Base-by-base conservation (phyloP, 2,888 invertebrate species). In the Ypsolopha sequella region DNA sequence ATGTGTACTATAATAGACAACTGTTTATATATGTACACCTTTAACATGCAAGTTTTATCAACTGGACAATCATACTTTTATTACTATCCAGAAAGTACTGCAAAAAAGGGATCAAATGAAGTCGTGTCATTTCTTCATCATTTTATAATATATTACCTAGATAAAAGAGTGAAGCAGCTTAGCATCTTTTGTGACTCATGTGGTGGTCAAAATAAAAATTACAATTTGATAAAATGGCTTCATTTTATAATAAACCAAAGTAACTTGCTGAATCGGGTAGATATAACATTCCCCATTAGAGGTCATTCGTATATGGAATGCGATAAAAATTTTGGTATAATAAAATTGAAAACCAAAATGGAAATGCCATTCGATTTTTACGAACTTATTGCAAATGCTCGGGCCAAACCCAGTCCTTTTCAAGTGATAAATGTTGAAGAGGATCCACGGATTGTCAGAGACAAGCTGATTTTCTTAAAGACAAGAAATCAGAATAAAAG, bases 1-100 rank as follows among this genome's bases (percentile, higher is more conserved):
- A 48, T 48, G 49, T 48, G 11, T 36, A 38, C 10, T 48, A 48
- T 38, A 48, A 48, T 36, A 8, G 49, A 38, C 49, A 48, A 14
- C 36, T 48, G 24, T 36, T 38, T 13, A 48, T 48, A 14, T 48
- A 48, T 48, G 39, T 48, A 48, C 14, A 36, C 36, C 8, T 48
- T 48, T 7, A 48, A 48, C 13, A 14, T 48, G 4, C 49, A 48
- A 2, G 10, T 9, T n/a, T 24, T 48, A 38, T 7, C 7, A n/a
- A 38, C 13, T 11, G 38, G 8, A 38, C 8, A 13, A 7, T 38
- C 49, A n/a, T 48, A 38, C 10, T 48, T 48, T 38, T 48, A 24
- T 38, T 8, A 2, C 10, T 38, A 48, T 48, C 39, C 49, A n/a
- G 49, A 48, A 38, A 48, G 38, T 14, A 36, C 11, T 38, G 49